A percentile compares a stretch with the other conserved stretches of the same genome.
phyloP scores from a whole-genome alignment of 2,888 invertebrate species.

The Congeria kusceri region DNA sequence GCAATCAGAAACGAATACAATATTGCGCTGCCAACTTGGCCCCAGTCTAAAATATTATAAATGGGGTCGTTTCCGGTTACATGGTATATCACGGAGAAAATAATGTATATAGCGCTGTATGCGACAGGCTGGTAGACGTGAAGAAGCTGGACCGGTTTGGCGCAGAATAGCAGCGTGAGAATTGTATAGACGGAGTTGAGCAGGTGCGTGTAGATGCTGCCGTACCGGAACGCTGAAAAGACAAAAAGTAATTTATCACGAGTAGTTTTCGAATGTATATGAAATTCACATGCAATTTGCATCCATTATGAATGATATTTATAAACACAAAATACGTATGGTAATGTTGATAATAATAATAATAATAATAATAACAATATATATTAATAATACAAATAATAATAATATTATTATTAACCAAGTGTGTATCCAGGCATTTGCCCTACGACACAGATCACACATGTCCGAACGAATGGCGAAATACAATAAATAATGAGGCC shows the following conservation, averaged over 20 bases:
- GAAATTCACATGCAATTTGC: no score
- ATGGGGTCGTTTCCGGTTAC: conserved; percentile 57
- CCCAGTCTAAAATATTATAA: conserved; percentile 66
- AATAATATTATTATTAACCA: no score
- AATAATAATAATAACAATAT: no score
- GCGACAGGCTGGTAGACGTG: conserved; percentile 66
- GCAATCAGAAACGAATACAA: conserved; percentile 16
- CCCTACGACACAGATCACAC: no score
- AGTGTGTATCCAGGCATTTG: no score
- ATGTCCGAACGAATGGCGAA: no score
- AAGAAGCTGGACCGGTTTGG: conserved; percentile 64
- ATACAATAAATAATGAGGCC: no score
- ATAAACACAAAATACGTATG: no score
- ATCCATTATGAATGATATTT: no score
- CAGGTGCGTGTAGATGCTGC: conserved; percentile 65
- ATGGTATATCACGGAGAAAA: conserved; percentile 67
- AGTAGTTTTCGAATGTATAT: neutral
- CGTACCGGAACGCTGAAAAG: conserved; percentile 48
- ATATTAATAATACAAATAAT: no score
- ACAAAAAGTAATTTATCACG: neutral
- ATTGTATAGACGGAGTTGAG: conserved; percentile 64
- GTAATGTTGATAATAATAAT: no score
- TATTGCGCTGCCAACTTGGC: conserved; percentile 33
- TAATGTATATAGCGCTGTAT: conserved; percentile 54
- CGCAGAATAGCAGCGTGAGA: conserved; percentile 49